Evolutionary conservation across 2,888 invertebrate species (phyloP).

Genomic region (Yponomeuta sedellus): DNA sequence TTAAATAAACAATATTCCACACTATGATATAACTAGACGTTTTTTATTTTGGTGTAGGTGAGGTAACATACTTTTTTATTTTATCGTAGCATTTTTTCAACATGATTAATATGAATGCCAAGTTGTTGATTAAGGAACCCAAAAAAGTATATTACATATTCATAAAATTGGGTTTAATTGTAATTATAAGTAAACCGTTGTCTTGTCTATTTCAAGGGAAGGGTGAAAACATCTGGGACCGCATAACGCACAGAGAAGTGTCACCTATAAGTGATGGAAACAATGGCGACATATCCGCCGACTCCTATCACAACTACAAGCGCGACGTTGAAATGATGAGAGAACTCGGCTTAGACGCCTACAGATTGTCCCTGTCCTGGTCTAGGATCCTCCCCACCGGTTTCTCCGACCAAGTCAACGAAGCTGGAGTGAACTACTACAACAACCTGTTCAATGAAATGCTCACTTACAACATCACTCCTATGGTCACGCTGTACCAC

Average conservation of each 20-base stretch:
- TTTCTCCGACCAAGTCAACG: constrained; percentile 68
- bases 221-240: constrained; percentile 79
- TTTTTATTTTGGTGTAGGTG: no score
- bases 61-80: no score
- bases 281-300: constrained; percentile 77
- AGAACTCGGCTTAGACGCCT: constrained; percentile 59
- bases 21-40: no score
- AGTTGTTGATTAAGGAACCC: no score
- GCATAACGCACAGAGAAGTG: constrained; percentile 62
- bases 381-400: constrained; percentile 77
- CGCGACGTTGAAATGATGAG: constrained; percentile 70
- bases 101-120: no score
- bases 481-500: constrained; percentile 75
- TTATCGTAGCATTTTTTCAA: no score
- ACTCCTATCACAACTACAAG: constrained; percentile 77
- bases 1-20: no score
- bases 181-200: not conserved
- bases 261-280: constrained; percentile 67
- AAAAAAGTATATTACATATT: no score
- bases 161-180: no score
- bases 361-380: constrained; percentile 79
- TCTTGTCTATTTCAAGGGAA: constrained; percentile 46
- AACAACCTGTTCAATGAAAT: constrained; percentile 79
- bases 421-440: constrained; percentile 79
- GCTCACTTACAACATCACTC: constrained; percentile 75